Evolutionary conservation across 2,888 invertebrate genomes (phyloP), one percentile per base, ranked within the genome.

Genomic region (Diplazon laetatorius): DNA sequence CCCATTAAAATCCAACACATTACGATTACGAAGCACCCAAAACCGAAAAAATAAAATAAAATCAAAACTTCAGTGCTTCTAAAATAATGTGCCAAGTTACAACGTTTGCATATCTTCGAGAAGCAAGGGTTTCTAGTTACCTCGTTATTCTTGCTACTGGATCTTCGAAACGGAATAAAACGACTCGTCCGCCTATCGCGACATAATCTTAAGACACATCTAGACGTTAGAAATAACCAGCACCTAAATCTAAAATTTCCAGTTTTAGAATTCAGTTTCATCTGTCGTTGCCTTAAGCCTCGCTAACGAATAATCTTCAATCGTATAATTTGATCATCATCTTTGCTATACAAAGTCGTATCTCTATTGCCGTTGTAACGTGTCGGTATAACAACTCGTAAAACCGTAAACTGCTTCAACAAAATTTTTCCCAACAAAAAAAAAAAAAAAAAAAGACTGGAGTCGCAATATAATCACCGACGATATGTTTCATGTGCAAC

Each of bases 111-210:
- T 12, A 18, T 39, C n/a, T 62, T 50, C n/a, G 30, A 3, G 4
- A 14, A 30, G 55, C 16, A 1, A 16, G 10, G 30, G 16, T 20
- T 35, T 46, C 22, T 1, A 39, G 48, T 20, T 35, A n/a, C 37
- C 18, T 16, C 3, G 50, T 62, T 46, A 35, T 18, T 35, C 14
- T 20, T 59, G 73, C 78, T 78, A 78, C 78, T 65, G 78, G 70
- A 70, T 74, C 65, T 46, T 59, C 57, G 18, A n/a, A 71, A 70
- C 55, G 44, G 71, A 59, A 57, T 55, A 18, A 70, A 76, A 76
- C 76, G 78, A 76, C 63, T 73, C 82, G 74, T 74, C 52, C 78
- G 62, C 82, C 82, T 86, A 85, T 86, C 86, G 81, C 78, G 81
- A 83, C 81, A 77, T 82, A 78, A 80, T 76, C 82, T 75, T 60